Percentiles rank a stretch among this genome's conserved stretches.
Conservation (phyloP, 2,113 vertebrate species). For the Nettapus auritus region DNA sequence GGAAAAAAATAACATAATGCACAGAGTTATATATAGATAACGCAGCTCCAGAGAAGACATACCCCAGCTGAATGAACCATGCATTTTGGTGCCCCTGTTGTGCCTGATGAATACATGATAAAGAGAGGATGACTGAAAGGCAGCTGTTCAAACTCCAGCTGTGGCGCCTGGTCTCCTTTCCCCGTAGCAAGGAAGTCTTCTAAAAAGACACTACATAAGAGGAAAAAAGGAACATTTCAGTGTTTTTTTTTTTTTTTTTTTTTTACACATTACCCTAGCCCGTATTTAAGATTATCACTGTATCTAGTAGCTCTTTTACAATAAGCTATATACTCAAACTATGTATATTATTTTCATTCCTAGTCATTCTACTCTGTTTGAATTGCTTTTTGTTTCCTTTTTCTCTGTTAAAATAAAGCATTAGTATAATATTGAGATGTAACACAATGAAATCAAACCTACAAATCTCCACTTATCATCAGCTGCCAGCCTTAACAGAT, state of each 20-base stretch:
- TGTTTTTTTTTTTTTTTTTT: neutral
- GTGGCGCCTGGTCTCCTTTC: constrained; percentile 84
- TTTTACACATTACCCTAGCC: neutral
- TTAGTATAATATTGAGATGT: neutral
- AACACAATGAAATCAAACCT: neutral
- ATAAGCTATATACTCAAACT: neutral
- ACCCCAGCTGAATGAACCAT: constrained; percentile 99
- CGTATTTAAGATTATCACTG: neutral
- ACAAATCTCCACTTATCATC: neutral
- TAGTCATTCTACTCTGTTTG: neutral
- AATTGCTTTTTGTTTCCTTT: neutral
- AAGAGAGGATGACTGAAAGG: constrained; percentile 94
- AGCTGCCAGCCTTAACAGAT: neutral
- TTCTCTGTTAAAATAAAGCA: neutral
- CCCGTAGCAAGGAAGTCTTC: constrained; percentile 90
- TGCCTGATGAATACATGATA: constrained; percentile 97
- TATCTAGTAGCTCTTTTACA: neutral
- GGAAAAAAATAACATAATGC: neutral
- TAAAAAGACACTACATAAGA: constrained; percentile 83
- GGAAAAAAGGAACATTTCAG: neutral
- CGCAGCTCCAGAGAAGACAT: constrained; percentile 46
- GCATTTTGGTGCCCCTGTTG: constrained; percentile 95
- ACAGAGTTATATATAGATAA: neutral
- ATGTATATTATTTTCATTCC: neutral
- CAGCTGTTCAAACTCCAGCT: constrained; percentile 97